Base-by-base conservation (phyloP, 2,888 invertebrate genomes). In the Margaritifera margaritifera region DNA sequence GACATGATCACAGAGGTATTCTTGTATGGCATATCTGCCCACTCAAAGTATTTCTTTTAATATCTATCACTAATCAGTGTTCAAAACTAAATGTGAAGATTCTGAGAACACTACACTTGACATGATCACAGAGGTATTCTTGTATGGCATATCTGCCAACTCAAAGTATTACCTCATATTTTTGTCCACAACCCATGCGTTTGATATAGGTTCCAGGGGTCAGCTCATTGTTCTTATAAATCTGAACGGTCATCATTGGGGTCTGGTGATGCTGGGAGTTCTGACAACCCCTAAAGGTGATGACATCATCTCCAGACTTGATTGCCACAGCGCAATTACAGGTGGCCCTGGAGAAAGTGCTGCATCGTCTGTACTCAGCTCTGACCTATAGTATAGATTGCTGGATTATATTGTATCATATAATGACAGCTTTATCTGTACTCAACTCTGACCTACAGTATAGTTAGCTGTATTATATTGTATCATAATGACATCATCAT, bases 281-380 rank as follows among this genome's bases (percentile, higher is more conserved):
- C 6, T 77, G 75, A 61, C 83, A 83, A 57, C 80, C 80, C 61
- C 72, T 75, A n/a, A 85, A 75, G 8, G 78, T 75, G 56, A 84
- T 82, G 69, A 84, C 81, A 64, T 84, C 84, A 80, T 84, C 84
- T 42, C 84, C 84, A 50, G 83, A 81, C 70, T 78, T 77, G 6
- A 84, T 69, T 19, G 83, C 81, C 6, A 79, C 81, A 11, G 78
- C 83, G 67, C 82, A 80, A 66, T 83, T 83, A 66, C 84, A 83
- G 2, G 80, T 76, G 1, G 81, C 79, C 27, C 74, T 69, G 6
- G 71, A 66, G 31, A 66, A 58, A 8, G 59, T 63, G 42, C 80
- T 80, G 63, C 83, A 83, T 55, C 74, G 73, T 19, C 67, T 64
- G 67, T 80, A 80, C 20, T 64, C 58, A 3, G 78, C 77, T 60